Evolutionary conservation across 2,113 vertebrate genomes (phyloP).

Genomic region (Megaceryle maxima): DNA sequence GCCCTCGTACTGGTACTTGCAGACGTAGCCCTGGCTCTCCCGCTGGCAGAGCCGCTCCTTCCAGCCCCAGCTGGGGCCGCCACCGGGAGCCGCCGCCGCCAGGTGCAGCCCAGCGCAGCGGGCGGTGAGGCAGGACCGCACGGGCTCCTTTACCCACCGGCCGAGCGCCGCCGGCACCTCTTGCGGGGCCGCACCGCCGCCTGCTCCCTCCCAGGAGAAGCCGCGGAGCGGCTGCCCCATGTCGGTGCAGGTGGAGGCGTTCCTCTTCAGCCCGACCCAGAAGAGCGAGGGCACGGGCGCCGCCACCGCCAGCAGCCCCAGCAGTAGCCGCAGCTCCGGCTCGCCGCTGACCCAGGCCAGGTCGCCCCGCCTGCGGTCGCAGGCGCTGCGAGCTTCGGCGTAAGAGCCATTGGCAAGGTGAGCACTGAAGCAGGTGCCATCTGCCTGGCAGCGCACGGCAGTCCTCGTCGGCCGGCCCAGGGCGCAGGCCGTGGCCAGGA

Average conservation of each 20-base stretch:
- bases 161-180: not conserved
- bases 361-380: conserved; percentile 12
- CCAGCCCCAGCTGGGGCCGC: conserved; percentile 51
- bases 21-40: conserved; percentile 57
- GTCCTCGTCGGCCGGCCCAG: not conserved
- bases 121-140: conserved; percentile 20
- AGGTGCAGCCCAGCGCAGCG: conserved; percentile 67
- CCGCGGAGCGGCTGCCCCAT: conserved; percentile 55
- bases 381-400: conserved; percentile 38
- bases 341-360: conserved; percentile 53
- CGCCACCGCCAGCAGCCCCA: conserved; percentile 14
- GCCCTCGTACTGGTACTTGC: conserved; percentile 63
- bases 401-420: conserved; percentile 46
- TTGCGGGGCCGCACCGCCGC: not conserved
- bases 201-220: conserved; percentile 66
- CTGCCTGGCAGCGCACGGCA: conserved; percentile 33
- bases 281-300: not conserved
- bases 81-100: not conserved
- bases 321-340: conserved; percentile 27
- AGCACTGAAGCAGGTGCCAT: conserved; percentile 69
- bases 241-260: conserved; percentile 49
- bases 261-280: conserved; percentile 68
- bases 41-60: conserved; percentile 46
- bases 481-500: conserved; percentile 27
- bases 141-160: conserved; percentile 64